phyloP scores from a whole-genome alignment of 1,140 invertebrate genomes.

The Trachymyrmex septentrionalis region DNA sequence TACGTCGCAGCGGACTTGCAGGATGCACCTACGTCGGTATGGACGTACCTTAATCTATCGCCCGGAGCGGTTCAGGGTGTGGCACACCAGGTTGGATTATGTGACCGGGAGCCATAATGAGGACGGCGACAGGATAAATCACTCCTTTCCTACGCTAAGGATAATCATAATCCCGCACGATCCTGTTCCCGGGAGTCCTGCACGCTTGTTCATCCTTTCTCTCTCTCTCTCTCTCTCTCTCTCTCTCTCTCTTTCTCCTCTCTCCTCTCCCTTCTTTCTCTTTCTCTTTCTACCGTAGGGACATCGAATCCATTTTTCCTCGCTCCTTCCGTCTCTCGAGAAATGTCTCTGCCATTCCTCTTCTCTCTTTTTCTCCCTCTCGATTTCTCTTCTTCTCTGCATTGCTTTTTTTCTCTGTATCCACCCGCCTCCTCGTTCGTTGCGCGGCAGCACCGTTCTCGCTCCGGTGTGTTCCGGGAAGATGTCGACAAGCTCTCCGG shows the following conservation, averaged over 20 bases:
- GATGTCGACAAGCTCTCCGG: slow-evolving; percentile 36
- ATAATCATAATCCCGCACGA: slow-evolving; percentile 83
- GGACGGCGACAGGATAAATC: slow-evolving; percentile 84
- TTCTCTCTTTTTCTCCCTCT: slow-evolving; percentile 14
- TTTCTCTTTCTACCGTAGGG: slow-evolving; percentile 53
- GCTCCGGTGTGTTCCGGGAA: slow-evolving; percentile 42
- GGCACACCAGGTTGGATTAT: slow-evolving; percentile 80
- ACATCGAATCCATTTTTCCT: slow-evolving; percentile 82
- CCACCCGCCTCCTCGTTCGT: slow-evolving; percentile 6
- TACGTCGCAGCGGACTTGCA: slow-evolving; percentile 52
- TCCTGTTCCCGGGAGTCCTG: slow-evolving; percentile 76
- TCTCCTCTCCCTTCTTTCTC: slow-evolving; percentile 28
- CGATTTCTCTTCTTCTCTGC: slow-evolving; percentile 13
- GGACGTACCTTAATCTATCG: slow-evolving; percentile 78
- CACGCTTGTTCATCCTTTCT: slow-evolving; percentile 57
- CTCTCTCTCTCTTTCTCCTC: slow-evolving; percentile 23
- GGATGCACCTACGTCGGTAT: slow-evolving; percentile 74
- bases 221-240: slow-evolving; percentile 35
- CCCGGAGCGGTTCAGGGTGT: slow-evolving; percentile 80
- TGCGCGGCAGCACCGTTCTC: slow-evolving; percentile 22
- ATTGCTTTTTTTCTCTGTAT: slow-evolving; percentile 47
- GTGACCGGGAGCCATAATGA: slow-evolving; percentile 83
- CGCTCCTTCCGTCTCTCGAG: slow-evolving; percentile 80
- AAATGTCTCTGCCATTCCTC: slow-evolving; percentile 76
- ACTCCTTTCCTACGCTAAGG: slow-evolving; percentile 80